Percentiles rank a stretch among this genome's conserved stretches.
These are phyloP conservation scores for Python bivittatus DNA, from an alignment of 2,113 vertebrate species.

Conservation along the genomic window DNA sequence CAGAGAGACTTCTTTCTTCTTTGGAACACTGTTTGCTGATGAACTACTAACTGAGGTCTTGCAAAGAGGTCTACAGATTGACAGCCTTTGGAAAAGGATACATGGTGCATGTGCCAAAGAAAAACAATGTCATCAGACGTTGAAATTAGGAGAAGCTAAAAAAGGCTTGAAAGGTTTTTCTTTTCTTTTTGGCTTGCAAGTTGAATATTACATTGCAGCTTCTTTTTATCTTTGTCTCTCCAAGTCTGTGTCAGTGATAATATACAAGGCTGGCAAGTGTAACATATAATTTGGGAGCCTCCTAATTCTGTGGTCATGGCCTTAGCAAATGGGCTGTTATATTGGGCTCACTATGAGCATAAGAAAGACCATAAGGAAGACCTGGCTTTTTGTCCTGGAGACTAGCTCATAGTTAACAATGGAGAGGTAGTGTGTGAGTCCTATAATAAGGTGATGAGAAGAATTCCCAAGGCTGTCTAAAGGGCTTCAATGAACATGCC, in stretches of 20 bases:
- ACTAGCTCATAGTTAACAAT: conserved; percentile 76
- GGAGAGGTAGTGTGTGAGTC: conserved; percentile 63
- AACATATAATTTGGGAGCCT: rapidly evolving
- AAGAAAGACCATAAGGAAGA: conserved; percentile 77
- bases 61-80: not conserved
- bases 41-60: not conserved
- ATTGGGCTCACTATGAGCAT: conserved; percentile 82
- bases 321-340: conserved; percentile 78
- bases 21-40: not conserved
- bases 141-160: rapidly evolving
- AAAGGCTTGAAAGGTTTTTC: not conserved
- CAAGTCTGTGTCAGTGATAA: rapidly evolving
- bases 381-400: conserved; percentile 78
- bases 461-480: conserved; percentile 79
- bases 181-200: not conserved
- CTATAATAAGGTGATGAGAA: conserved; percentile 77
- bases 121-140: not conserved
- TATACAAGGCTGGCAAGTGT: no score
- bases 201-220: not conserved
- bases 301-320: conserved; percentile 59
- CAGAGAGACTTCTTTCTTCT: not conserved
- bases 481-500: conserved; percentile 80
- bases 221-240: not conserved
- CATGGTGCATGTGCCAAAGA: rapidly evolving
- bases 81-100: not conserved